Conservation (phyloP, 1,140 invertebrate genomes). For the Chionoecetes opilio region DNA sequence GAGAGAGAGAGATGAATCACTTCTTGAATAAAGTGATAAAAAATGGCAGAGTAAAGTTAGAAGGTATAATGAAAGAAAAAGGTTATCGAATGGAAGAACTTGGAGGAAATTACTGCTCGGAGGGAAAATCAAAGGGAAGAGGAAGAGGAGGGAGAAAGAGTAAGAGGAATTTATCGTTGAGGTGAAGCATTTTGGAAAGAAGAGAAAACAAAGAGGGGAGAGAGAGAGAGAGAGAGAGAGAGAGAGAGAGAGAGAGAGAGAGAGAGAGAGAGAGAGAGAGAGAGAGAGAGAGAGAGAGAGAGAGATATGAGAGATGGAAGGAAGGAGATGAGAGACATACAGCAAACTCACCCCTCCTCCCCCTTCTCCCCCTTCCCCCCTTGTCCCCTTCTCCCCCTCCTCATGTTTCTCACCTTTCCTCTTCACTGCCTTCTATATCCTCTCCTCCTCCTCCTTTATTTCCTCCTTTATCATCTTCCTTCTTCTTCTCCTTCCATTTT, state of each 20-base stretch:
- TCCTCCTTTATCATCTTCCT: not conserved
- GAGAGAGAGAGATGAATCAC: not conserved
- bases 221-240: not conserved
- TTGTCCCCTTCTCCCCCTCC: not conserved
- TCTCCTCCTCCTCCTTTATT: not conserved
- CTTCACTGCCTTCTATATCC: not conserved
- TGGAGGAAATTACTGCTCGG: no score
- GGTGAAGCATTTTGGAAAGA: not conserved
- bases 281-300: no score
- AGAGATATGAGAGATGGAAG: not conserved
- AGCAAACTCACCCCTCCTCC: not conserved
- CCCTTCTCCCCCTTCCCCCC: not conserved
- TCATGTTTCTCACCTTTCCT: not conserved
- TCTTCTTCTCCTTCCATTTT: not conserved
- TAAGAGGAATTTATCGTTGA: no score
- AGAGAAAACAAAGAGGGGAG: not conserved
- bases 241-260: not conserved
- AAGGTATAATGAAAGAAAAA: no score
- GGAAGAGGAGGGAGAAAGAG: no score
- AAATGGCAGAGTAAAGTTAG: no score
- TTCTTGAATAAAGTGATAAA: no score
- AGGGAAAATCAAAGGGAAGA: no score
- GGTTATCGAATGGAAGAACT: no score
- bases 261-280: no score
- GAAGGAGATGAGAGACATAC: not conserved